A percentile compares a stretch with the other conserved stretches of the same genome.
Conservation (phyloP, 2,797 vertebrate species). For the Smutsia gigantea region DNA sequence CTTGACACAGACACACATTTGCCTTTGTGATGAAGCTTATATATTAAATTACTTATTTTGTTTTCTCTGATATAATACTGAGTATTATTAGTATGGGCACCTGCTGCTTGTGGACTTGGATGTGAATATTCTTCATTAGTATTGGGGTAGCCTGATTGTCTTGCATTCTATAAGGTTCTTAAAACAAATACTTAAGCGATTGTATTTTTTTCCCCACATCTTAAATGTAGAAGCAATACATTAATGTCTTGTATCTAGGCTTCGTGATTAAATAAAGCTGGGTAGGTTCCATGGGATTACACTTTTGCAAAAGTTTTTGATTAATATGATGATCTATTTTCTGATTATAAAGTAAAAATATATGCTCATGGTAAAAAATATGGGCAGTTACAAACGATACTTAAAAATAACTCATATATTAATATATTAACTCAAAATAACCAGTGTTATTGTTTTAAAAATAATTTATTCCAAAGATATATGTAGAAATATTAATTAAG, state of each 20-base stretch:
- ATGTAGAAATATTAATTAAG: background rate
- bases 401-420: background rate
- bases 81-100: background rate
- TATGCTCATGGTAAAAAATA: constrained; percentile 7
- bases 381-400: background rate
- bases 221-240: background rate
- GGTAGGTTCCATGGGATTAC: background rate
- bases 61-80: background rate
- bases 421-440: constrained; percentile 1
- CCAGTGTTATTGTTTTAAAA: background rate
- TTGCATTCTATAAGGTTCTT: background rate
- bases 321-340: background rate
- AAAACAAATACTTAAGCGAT: background rate
- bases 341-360: background rate
- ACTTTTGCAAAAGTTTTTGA: background rate
- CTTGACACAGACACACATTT: background rate
- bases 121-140: background rate
- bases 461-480: background rate
- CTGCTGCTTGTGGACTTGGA: background rate
- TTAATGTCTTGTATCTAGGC: background rate
- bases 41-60: background rate
- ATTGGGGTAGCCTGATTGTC: background rate
- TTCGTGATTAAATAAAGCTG: background rate
- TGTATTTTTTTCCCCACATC: background rate
- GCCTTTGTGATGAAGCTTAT: background rate